Conservation (phyloP, 2,888 invertebrate species). For the Tridacna gigas region DNA sequence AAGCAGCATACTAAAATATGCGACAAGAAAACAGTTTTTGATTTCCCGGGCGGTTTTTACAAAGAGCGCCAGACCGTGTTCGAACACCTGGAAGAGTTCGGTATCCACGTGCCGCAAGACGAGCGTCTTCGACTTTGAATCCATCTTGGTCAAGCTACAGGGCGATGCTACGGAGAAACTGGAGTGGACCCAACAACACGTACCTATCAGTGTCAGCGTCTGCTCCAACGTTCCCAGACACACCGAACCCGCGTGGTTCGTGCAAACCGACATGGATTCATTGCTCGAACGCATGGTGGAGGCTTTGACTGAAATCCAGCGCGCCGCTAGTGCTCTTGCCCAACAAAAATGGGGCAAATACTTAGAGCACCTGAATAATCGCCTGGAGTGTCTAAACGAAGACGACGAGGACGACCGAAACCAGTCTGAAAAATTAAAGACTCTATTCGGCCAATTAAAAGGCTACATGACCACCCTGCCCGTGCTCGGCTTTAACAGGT, state of each 20-base stretch:
- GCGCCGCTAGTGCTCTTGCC: not conserved
- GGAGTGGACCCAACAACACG: constrained; percentile 40
- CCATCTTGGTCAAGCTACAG: constrained; percentile 21
- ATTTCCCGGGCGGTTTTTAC: constrained; percentile 48
- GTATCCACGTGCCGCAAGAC: constrained; percentile 14
- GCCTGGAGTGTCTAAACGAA: not conserved
- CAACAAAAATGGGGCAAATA: constrained; percentile 22
- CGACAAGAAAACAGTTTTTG: constrained; percentile 30
- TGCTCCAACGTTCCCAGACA: constrained; percentile 43
- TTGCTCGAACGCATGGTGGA: constrained; percentile 20
- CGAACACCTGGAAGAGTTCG: constrained; percentile 39
- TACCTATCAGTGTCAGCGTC: constrained; percentile 44
- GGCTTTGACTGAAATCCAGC: constrained; percentile 8
- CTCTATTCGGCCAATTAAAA: constrained; percentile 26
- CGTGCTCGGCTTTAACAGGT: constrained; percentile 48
- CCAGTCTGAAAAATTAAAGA: not conserved
- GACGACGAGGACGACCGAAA: not conserved
- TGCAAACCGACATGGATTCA: constrained; percentile 32
- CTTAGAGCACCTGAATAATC: not conserved
- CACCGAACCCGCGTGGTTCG: constrained; percentile 37
- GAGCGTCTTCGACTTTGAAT: constrained; percentile 47
- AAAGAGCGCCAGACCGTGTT: constrained; percentile 28
- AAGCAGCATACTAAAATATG: constrained; percentile 21
- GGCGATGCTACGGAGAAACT: constrained; percentile 33
- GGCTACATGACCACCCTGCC: constrained; percentile 30